These are phyloP conservation scores for Myopa tessellatipennis DNA, from an alignment of 2,888 invertebrate genomes.

Conservation along the genomic window DNA sequence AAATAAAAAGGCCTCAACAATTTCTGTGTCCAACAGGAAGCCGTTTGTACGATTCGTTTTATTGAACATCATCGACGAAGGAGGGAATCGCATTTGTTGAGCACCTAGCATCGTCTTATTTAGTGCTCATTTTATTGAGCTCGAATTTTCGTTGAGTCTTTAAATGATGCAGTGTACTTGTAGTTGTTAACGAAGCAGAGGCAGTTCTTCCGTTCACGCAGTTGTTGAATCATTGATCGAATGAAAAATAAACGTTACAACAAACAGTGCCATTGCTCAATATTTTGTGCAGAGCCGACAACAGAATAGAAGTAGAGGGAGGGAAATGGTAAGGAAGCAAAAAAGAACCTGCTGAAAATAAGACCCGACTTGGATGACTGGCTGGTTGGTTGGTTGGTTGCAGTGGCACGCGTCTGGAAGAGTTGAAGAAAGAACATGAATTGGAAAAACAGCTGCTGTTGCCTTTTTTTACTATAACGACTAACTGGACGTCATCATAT, in stretches of 20 bases:
- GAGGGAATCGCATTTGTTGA: constrained; percentile 24
- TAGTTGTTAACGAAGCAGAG: too few species aligned
- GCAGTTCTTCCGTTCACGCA: too few species aligned
- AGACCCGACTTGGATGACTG: neutral
- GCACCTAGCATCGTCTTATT: neutral
- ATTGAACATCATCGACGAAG: constrained; percentile 1
- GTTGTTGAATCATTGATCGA: too few species aligned
- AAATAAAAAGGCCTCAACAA: constrained; percentile 3
- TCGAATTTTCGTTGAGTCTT: neutral
- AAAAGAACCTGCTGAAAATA: constrained; percentile 14
- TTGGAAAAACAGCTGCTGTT: constrained; percentile 8
- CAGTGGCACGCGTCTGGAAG: constrained; percentile 22
- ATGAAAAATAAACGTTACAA: too few species aligned
- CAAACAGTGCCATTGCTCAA: too few species aligned
- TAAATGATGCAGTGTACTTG: too few species aligned
- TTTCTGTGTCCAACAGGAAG: neutral
- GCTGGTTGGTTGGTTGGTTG: neutral
- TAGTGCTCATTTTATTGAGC: constrained; percentile 1
- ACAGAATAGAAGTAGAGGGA: neutral
- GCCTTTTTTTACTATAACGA: neutral
- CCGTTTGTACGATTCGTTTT: neutral
- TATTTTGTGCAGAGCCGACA: neutral
- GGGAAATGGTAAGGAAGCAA: neutral
- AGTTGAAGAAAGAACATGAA: neutral
- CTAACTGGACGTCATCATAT: constrained; percentile 2